These are phyloP conservation scores for Lophochroa leadbeateri DNA, from an alignment of 2,113 vertebrate species.

Conservation along the genomic window DNA sequence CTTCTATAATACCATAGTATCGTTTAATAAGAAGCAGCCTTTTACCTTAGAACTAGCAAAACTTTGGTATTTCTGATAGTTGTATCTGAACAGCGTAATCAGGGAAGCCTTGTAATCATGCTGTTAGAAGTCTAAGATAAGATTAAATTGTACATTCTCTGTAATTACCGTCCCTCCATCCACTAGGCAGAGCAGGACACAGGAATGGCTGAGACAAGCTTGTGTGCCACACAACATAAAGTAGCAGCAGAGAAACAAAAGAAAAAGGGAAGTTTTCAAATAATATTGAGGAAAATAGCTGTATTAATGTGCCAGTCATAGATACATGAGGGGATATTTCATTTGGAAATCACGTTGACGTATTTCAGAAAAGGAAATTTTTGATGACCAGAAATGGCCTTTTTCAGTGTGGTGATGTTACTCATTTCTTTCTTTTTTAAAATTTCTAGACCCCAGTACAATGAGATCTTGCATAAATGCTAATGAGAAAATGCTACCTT, in stretches of 20 bases:
- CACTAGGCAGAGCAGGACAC: accelerated
- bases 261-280: not conserved
- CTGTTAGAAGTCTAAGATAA: not conserved
- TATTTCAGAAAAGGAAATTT: not conserved
- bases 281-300: not conserved
- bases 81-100: not conserved
- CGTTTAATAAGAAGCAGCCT: not conserved
- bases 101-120: not conserved
- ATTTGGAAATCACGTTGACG: not conserved
- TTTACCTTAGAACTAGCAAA: not conserved
- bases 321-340: not conserved
- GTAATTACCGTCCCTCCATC: not conserved
- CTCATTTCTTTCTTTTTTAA: not conserved
- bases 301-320: not conserved
- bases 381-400: not conserved
- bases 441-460: not conserved
- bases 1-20: not conserved
- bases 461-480: not conserved
- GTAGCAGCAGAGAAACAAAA: not conserved
- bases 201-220: not conserved
- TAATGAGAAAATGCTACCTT: not conserved
- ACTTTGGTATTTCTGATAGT: not conserved
- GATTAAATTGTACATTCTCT: not conserved
- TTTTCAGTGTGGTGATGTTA: not conserved
- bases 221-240: not conserved